Evolutionary conservation across 92 coral and sea anemone species (phyloP).

Genomic region (Zoanthus sansibaricus): DNA sequence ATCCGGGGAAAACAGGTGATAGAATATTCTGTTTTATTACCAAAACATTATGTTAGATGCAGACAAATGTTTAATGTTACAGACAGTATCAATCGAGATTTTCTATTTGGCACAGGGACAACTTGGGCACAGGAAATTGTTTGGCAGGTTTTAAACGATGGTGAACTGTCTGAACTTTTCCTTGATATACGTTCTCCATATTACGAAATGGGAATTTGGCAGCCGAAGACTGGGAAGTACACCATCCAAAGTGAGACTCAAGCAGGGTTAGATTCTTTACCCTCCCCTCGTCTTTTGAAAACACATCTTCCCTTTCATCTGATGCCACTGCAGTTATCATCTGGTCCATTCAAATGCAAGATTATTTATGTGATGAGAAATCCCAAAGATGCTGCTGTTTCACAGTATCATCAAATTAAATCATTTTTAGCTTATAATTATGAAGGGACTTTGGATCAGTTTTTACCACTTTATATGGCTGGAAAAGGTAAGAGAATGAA

Average conservation of each 20-base stretch:
- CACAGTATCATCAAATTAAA: background rate
- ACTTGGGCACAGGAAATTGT: slow-evolving; percentile 9
- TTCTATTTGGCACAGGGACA: background rate
- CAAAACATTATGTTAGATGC: too few relatives aligned
- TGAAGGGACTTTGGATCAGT: slow-evolving; percentile 3
- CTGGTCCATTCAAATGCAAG: background rate
- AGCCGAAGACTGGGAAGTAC: background rate
- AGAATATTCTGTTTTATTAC: too few relatives aligned
- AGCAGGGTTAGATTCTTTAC: slow-evolving; percentile 1
- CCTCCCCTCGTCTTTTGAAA: slow-evolving; percentile 29
- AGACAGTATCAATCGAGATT: too few relatives aligned
- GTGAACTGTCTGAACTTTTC: background rate
- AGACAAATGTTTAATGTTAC: too few relatives aligned
- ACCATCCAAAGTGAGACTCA: background rate
- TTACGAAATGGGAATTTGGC: slow-evolving; percentile 4
- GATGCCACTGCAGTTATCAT: background rate
- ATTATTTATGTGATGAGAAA: slow-evolving; percentile 23
- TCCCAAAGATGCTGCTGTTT: slow-evolving; percentile 11
- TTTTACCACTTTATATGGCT: slow-evolving; percentile 8
- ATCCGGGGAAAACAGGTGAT: too few relatives aligned
- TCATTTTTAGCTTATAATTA: background rate
- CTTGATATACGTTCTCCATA: slow-evolving; percentile 1
- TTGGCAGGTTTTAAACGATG: slow-evolving; percentile 23
- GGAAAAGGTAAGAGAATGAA: background rate
- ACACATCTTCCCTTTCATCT: slow-evolving; percentile 35